Base-by-base conservation (phyloP, 2,113 vertebrate genomes). In the Cololabis saira region DNA sequence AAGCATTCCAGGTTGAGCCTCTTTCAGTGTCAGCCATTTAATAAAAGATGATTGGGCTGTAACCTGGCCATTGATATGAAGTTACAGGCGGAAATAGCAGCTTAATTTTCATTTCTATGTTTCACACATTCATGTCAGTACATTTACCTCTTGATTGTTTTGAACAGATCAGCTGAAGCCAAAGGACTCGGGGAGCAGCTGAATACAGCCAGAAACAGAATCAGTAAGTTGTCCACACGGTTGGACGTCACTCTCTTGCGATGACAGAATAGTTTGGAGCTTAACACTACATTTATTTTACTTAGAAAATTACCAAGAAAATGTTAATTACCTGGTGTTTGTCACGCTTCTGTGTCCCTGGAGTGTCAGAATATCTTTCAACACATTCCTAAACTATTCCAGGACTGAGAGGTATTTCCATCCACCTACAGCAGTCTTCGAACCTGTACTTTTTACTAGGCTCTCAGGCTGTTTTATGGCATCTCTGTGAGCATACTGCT, bases 131-230 rank as follows among this genome's bases (percentile, higher is more conserved):
- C 16, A n/a, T 7, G 15, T 45, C 2, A 45, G 15, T 45, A 1
- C 43, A 45, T 15, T 47, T 15, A 67, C 18, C 12, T 49, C 16
- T 74, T 18, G 24, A 8, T 64, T 65, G 42, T 79, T 61, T 51
- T 78, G n/a, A 64, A 56, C 74, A 99, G 98, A 87, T 94, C 92
- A 88, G 78, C 91, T 37, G 95, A 98, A 91, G 96, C 96, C 76
- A 97, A 94, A 84, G 73, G 87, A 54, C 89, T 96, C 24, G 95
- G 95, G 67, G 93, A 93, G 78, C 91, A 93, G 68, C 83, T 98
- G 71, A 96, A 93, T 56, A 87, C 92, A 81, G 72, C 90, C 48
- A 94, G 92, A 89, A 91, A 83, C 74, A 93, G 86, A 92, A 96
- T 99, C 84, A 95, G 98, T 99, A 91, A 97, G 96, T 94, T 81